These are phyloP conservation scores for Pluvialis apricaria DNA, from an alignment of 2,113 vertebrate species.

Conservation along the genomic window DNA sequence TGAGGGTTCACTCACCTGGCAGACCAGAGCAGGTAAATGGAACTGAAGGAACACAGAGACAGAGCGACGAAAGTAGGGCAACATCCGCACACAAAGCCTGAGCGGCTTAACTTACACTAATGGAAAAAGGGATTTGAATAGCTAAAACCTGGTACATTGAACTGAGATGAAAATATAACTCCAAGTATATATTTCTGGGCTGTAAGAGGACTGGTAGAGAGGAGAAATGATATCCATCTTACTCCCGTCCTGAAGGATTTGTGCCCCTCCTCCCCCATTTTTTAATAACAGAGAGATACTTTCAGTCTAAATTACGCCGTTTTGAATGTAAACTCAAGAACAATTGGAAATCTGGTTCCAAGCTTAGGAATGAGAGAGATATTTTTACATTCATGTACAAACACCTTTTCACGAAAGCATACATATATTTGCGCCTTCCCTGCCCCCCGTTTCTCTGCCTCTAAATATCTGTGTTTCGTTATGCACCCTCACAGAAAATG, in stretches of 20 bases:
- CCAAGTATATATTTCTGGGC: background rate
- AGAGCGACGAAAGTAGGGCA: background rate
- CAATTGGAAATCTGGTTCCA: background rate
- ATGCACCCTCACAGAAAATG: background rate
- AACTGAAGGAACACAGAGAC: background rate
- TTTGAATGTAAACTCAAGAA: background rate
- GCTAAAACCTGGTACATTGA: background rate
- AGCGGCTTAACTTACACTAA: background rate
- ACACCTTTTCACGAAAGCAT: background rate
- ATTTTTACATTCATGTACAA: background rate
- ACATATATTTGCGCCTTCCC: background rate
- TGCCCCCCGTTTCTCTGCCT: background rate
- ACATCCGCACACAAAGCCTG: background rate
- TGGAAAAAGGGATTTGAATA: constrained; percentile 6
- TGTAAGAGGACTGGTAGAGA: background rate
- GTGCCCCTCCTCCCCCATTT: background rate
- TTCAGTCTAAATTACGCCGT: background rate
- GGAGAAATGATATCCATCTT: background rate
- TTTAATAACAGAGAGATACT: background rate
- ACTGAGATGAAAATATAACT: background rate
- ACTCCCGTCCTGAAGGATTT: background rate
- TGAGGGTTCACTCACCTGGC: background rate
- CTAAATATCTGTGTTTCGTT: background rate
- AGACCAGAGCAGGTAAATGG: background rate
- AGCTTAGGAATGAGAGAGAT: background rate